A percentile compares a stretch with the other conserved stretches of the same genome.
Conservation (phyloP, 2,888 invertebrate genomes). For the Drosophila maculinotata region DNA sequence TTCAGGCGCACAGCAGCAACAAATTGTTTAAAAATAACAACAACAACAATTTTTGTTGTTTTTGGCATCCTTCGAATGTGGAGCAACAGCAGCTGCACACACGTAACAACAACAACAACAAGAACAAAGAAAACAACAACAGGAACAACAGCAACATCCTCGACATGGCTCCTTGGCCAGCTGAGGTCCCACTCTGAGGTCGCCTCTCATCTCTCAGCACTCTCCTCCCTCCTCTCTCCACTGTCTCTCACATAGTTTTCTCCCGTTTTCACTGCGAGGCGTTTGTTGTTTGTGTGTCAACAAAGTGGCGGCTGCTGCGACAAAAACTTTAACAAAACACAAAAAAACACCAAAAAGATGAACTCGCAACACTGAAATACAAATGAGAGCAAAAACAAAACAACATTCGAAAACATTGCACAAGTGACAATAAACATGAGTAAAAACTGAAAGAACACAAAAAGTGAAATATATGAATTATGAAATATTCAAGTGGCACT, state of each 20-base stretch:
- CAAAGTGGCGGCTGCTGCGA: slow-evolving; percentile 52
- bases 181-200: slow-evolving; percentile 25
- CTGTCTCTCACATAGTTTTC: background rate
- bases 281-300: slow-evolving; percentile 69
- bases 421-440: slow-evolving; percentile 61
- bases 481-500: slow-evolving; percentile 60
- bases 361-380: slow-evolving; percentile 18
- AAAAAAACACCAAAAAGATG: slow-evolving; percentile 13
- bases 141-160: slow-evolving; percentile 51
- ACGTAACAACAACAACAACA: slow-evolving; percentile 38
- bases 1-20: slow-evolving; percentile 6
- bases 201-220: background rate
- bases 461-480: slow-evolving; percentile 9
- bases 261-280: slow-evolving; percentile 47
- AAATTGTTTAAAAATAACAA: slow-evolving; percentile 49
- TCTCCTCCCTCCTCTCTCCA: background rate
- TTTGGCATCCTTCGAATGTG: slow-evolving; percentile 51
- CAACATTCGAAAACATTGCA: slow-evolving; percentile 35
- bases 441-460: slow-evolving; percentile 15
- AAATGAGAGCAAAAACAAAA: slow-evolving; percentile 4
- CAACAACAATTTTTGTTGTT: slow-evolving; percentile 35
- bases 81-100: slow-evolving; percentile 60
- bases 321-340: slow-evolving; percentile 36
- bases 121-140: slow-evolving; percentile 49
- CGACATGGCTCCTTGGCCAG: slow-evolving; percentile 32